Evolutionary conservation across 2,888 invertebrate species (phyloP), one percentile per base, ranked within the genome.

Genomic region (Aproaerema taeniolella): DNA sequence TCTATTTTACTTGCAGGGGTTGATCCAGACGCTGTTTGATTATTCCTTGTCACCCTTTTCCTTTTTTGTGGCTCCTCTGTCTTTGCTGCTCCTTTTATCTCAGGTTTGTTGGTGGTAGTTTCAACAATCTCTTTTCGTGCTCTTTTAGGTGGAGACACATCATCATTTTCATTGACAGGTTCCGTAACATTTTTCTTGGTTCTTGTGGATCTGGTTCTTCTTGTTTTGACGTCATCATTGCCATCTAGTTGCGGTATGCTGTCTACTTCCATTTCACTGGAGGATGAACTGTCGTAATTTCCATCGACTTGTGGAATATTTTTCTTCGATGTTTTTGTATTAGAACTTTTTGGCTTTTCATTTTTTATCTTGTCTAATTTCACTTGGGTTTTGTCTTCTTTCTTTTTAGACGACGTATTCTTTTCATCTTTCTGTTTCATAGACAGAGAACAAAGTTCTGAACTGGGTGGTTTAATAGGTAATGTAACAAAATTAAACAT

Each of bases 401-500:
- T 44, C 14, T 20, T 45, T 36, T 43, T 45, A 45, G 45, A 38
- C 15, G 54, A 58, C 9, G 37, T 30, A 11, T 37, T 25, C 29
- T 58, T 66, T 41, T 59, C 50, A 30, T 70, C 58, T 60, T 69
- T 74, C 20, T 56, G 33, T 58, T 81, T 88, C 38, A 80, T 78
- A 43, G 90, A 88, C 28, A 92, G 68, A 6, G 90, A 89, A 67
- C 89, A 89, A 34, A 94, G 74, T 55, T 93, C 91, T 36, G 88
- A 88, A 39, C 71, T 74, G 2, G 88, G 87, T 16, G 94, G 92
- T 67, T 91, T 92, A 42, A 95, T 67, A 1, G 94, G 91, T 39
- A 94, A 80, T 1, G 95, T 92, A 55, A 92, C 91, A 55, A 97
- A 89, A 48, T 95, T 95, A 35, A 94, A 85, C 45, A 97, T 90